Evolutionary conservation across 2,113 vertebrate genomes (phyloP).

Genomic region (Lepidothrix coronata): DNA sequence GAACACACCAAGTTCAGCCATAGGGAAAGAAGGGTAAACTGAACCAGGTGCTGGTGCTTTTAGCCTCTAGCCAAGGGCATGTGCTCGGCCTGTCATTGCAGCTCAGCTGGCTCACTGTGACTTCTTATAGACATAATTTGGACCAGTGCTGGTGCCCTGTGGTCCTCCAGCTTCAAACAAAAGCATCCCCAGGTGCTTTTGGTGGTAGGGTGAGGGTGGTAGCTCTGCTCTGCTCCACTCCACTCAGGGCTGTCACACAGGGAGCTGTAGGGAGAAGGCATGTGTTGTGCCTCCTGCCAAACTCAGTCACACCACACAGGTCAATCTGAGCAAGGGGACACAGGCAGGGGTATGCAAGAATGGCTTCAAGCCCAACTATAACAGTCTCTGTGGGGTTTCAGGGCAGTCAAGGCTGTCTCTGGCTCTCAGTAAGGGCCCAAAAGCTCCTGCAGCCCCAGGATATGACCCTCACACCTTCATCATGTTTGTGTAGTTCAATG

Average conservation of each 20-base stretch:
- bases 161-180: not conserved
- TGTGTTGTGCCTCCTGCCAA: not conserved
- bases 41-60: not conserved
- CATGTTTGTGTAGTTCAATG: not conserved
- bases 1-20: not conserved
- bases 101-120: not conserved
- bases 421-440: not conserved
- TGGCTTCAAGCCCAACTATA: not conserved
- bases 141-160: not conserved
- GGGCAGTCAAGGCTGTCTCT: not conserved
- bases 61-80: not conserved
- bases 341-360: fast-evolving
- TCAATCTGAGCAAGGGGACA: not conserved
- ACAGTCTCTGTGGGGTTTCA: not conserved
- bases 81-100: fast-evolving
- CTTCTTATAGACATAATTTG: not conserved
- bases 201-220: not conserved
- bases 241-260: fast-evolving
- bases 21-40: not conserved
- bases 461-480: not conserved
- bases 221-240: not conserved
- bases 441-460: not conserved
- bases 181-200: not conserved
- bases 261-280: not conserved
- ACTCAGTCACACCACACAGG: not conserved